phyloP scores from a whole-genome alignment of 2,113 vertebrate genomes.

The Callipepla squamata region DNA sequence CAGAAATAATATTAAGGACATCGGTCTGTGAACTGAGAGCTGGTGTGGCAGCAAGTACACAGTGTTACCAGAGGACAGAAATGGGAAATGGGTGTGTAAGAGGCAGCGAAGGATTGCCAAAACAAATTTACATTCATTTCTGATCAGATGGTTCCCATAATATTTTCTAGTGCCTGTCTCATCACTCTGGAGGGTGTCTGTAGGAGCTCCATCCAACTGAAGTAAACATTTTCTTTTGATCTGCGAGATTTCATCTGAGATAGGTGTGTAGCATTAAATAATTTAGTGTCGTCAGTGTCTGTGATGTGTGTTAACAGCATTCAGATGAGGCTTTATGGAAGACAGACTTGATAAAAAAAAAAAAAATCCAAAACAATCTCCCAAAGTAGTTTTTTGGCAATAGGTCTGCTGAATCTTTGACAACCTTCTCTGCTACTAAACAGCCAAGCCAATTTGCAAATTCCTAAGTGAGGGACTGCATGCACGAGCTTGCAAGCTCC shows the following conservation, averaged over 20 bases:
- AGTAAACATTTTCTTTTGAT: not conserved
- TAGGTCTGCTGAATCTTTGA: not conserved
- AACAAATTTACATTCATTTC: not conserved
- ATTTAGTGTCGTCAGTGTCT: conserved; percentile 9
- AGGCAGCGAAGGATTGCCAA: not conserved
- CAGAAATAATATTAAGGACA: not conserved
- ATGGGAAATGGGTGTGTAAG: not conserved
- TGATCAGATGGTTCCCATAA: accelerated
- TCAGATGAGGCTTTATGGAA: not conserved
- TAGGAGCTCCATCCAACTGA: not conserved
- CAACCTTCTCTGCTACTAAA: not conserved
- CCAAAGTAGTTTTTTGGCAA: conserved; percentile 35
- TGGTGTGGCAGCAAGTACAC: accelerated
- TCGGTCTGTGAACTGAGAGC: not conserved
- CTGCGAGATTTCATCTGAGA: not conserved
- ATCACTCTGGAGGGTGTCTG: accelerated
- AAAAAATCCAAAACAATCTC: not conserved
- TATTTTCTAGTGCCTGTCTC: not conserved
- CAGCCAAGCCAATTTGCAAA: not conserved
- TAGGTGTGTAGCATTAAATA: conserved; percentile 3
- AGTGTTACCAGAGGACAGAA: accelerated
- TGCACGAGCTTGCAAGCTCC: not conserved
- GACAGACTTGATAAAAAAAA: not conserved
- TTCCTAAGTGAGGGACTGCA: not conserved
- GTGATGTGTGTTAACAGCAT: not conserved